Evolutionary conservation across 2,113 vertebrate species (phyloP).

Genomic region (Balaeniceps rex): DNA sequence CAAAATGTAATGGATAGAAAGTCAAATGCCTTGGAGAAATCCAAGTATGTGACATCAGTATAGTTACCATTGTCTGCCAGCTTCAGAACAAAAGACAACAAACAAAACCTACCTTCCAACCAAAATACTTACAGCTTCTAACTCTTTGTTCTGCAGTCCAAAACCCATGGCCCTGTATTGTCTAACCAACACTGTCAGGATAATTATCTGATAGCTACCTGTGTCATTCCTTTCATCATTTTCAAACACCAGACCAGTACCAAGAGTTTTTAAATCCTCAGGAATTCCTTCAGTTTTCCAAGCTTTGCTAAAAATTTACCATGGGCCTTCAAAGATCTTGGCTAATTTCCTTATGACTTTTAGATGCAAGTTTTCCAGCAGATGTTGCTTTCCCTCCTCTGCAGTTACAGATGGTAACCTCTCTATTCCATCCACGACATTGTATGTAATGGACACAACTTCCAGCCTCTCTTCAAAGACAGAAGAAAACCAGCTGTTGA

Average conservation of each 20-base stretch:
- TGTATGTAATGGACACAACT: background rate
- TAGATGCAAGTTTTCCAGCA: background rate
- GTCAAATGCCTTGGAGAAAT: conserved; percentile 16
- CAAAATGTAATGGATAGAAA: background rate
- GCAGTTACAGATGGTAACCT: background rate
- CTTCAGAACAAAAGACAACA: conserved; percentile 1
- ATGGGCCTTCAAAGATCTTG: background rate
- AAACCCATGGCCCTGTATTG: background rate
- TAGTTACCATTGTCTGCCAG: background rate
- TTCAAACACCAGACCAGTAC: background rate
- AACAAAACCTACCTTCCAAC: conserved; percentile 5
- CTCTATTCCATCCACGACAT: background rate
- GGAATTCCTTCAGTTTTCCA: background rate
- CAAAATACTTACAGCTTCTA: background rate
- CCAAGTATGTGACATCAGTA: conserved; percentile 1
- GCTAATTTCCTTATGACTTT: background rate
- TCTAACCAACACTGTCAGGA: background rate
- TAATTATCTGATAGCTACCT: background rate
- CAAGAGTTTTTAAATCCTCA: background rate
- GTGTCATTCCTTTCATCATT: background rate
- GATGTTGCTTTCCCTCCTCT: background rate
- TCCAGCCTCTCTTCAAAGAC: background rate
- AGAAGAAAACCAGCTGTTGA: background rate
- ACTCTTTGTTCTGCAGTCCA: background rate
- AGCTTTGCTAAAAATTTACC: background rate